Conservation (phyloP, 2,888 invertebrate genomes). For the Dynastes tityus region DNA sequence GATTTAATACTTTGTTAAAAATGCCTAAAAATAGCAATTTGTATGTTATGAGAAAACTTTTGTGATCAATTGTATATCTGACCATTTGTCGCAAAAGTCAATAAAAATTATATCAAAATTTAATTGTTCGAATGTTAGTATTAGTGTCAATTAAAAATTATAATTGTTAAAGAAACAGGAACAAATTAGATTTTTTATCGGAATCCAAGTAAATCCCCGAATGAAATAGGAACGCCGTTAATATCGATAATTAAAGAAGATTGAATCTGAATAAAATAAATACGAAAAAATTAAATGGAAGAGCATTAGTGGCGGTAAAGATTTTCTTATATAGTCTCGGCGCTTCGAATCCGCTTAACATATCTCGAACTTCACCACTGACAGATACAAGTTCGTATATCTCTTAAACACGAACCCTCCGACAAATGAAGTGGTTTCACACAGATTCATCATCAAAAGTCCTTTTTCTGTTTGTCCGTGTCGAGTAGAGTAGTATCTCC, state of each 20-base stretch:
- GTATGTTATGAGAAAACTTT: too few relatives aligned
- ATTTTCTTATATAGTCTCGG: constrained; percentile 25
- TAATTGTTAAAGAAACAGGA: too few relatives aligned
- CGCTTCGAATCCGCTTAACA: constrained; percentile 61
- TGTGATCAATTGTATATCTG: too few relatives aligned
- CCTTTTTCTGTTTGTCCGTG: constrained; percentile 43
- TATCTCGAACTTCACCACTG: constrained; percentile 59
- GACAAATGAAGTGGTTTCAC: constrained; percentile 58
- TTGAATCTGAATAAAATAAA: constrained; percentile 60
- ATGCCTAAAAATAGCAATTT: too few relatives aligned
- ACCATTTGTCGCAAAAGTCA: too few relatives aligned
- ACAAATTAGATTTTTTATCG: too few relatives aligned
- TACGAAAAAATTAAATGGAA: constrained; percentile 52
- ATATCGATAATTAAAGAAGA: constrained; percentile 52
- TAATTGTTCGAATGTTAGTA: too few relatives aligned
- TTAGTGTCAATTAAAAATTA: too few relatives aligned
- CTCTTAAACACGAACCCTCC: constrained; percentile 58
- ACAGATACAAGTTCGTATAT: constrained; percentile 61
- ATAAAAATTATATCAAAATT: too few relatives aligned
- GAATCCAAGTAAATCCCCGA: too few relatives aligned
- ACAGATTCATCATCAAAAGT: constrained; percentile 49
- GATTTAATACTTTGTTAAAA: too few relatives aligned
- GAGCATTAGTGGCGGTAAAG: constrained; percentile 56
- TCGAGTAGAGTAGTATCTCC: constrained; percentile 37
- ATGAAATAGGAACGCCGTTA: neutral